Evolutionary conservation across 2,113 vertebrate species (phyloP).

Genomic region (Cephalopholis sonnerati): DNA sequence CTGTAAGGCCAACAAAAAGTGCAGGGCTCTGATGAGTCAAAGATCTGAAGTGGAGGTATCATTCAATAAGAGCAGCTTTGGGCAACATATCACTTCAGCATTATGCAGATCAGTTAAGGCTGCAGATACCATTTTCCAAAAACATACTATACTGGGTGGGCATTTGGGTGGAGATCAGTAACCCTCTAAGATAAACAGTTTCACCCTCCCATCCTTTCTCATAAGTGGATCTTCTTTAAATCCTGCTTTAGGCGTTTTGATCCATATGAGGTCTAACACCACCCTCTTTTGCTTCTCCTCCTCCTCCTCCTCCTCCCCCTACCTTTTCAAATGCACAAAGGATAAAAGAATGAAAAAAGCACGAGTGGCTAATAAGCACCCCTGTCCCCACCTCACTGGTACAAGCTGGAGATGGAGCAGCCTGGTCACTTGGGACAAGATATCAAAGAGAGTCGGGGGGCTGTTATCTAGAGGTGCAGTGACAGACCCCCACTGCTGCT

Average conservation of each 20-base stretch:
- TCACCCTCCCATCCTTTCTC: background rate
- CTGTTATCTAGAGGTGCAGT: conserved; percentile 65
- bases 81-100: no score
- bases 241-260: conserved; percentile 6
- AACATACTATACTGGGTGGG: no score
- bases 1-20: no score
- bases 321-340: conserved; percentile 12
- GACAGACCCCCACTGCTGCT: conserved; percentile 65
- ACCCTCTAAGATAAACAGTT: background rate
- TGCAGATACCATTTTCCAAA: no score
- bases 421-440: conserved; percentile 56
- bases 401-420: conserved; percentile 43
- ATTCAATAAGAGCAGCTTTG: no score
- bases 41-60: no score
- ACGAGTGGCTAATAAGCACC: conserved; percentile 19
- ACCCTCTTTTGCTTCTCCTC: background rate
- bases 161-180: background rate
- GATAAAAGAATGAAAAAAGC: background rate
- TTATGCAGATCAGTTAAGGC: no score
- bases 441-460: conserved; percentile 58
- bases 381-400: conserved; percentile 8
- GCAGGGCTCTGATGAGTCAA: no score
- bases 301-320: conserved; percentile 4
- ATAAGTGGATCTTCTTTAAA: background rate
- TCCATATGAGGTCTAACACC: background rate